Percentiles rank a stretch among this genome's conserved stretches.
Conservation (phyloP, 2,888 invertebrate genomes). For the Euproctis similis region DNA sequence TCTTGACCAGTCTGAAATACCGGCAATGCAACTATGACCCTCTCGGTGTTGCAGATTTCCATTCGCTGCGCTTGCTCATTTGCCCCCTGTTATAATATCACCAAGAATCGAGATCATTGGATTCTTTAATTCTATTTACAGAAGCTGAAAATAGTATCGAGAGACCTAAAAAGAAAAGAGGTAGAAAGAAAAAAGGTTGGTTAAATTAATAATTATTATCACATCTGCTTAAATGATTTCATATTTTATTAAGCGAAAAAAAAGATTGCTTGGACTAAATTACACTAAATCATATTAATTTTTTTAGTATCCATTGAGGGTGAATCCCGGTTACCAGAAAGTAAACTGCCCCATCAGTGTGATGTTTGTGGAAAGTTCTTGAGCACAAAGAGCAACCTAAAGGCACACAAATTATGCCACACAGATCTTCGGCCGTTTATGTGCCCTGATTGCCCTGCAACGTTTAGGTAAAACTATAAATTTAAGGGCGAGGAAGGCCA, state of each 20-base stretch:
- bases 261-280: too few relatives aligned
- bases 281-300: too few relatives aligned
- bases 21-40: too few relatives aligned
- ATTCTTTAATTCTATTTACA: not conserved
- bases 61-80: too few relatives aligned
- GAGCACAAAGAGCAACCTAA: slow-evolving; percentile 60
- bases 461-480: slow-evolving; percentile 45
- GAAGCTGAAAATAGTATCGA: slow-evolving; percentile 11
- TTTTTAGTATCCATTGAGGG: slow-evolving; percentile 22
- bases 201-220: too few relatives aligned
- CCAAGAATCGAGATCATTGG: too few relatives aligned
- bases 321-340: slow-evolving; percentile 31
- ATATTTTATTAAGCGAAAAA: too few relatives aligned
- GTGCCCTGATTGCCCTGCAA: slow-evolving; percentile 50
- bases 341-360: slow-evolving; percentile 60
- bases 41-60: too few relatives aligned
- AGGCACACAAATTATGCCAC: slow-evolving; percentile 63
- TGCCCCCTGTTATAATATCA: too few relatives aligned
- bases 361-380: slow-evolving; percentile 63
- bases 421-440: slow-evolving; percentile 52
- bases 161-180: slow-evolving; percentile 48
- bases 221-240: too few relatives aligned
- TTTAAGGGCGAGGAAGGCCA: too few relatives aligned
- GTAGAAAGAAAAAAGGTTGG: slow-evolving; percentile 52
- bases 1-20: too few relatives aligned